Percentiles rank a stretch among this genome's conserved stretches.
Evolutionary conservation across 2,888 invertebrate genomes (phyloP).

Genomic region (Podabrus alpinus): DNA sequence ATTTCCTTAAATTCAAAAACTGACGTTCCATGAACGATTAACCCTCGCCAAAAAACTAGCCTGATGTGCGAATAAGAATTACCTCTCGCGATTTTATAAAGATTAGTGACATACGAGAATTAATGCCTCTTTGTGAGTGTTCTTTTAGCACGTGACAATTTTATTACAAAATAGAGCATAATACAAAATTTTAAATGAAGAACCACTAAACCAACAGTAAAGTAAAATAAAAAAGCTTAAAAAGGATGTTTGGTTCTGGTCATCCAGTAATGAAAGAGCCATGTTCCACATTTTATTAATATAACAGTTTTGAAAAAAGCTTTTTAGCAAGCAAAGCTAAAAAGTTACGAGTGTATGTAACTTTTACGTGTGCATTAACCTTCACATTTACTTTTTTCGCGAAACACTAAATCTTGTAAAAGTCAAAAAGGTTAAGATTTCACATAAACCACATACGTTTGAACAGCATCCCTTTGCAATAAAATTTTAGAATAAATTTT

Average conservation of each 20-base stretch:
- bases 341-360: constrained; percentile 4
- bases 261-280: not conserved
- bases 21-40: no score
- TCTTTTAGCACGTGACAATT: not conserved
- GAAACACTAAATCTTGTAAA: constrained; percentile 14
- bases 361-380: constrained; percentile 9
- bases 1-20: no score
- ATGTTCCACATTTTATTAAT: constrained; percentile 1
- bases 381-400: constrained; percentile 12
- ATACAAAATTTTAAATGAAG: not conserved
- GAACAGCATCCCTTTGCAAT: constrained; percentile 15
- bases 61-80: no score
- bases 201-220: not conserved
- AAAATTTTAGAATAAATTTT: constrained; percentile 12
- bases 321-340: not conserved
- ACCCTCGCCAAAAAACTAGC: no score
- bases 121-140: not conserved
- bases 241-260: not conserved
- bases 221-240: not conserved
- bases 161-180: not conserved
- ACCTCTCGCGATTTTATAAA: no score
- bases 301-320: not conserved
- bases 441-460: constrained; percentile 15
- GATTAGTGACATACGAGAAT: no score
- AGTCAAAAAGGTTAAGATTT: constrained; percentile 16